Evolutionary conservation across 2,113 vertebrate genomes (phyloP).

Genomic region (Pygoscelis adeliae): DNA sequence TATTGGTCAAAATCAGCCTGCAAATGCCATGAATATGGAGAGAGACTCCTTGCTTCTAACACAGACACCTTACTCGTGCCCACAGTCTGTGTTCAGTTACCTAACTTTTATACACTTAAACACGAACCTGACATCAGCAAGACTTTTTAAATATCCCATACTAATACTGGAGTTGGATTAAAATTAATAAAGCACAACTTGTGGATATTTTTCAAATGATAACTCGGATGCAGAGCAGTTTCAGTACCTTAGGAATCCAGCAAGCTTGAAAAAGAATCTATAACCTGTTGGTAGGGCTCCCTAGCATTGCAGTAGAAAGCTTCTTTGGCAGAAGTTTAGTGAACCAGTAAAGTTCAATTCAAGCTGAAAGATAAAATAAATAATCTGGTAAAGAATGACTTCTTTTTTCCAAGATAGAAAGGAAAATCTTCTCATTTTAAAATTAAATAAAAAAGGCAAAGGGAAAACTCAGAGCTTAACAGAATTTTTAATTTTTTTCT

Average conservation of each 20-base stretch:
- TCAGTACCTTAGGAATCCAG: neutral
- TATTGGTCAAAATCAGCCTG: neutral
- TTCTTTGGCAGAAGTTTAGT: neutral
- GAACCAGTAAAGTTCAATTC: neutral
- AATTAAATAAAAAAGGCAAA: neutral
- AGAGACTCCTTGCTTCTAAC: neutral
- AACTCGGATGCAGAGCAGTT: neutral
- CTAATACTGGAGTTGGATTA: neutral
- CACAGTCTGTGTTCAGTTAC: neutral
- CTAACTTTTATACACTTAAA: neutral
- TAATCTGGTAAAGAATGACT: neutral
- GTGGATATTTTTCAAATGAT: neutral
- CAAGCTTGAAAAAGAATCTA: neutral
- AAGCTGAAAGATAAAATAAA: neutral
- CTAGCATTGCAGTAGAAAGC: neutral
- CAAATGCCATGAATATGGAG: neutral
- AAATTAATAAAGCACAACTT: neutral
- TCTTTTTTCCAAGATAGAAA: neutral
- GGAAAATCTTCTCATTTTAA: neutral
- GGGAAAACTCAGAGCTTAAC: neutral
- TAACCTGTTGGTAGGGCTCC: neutral
- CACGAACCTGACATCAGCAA: neutral
- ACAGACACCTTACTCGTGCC: too few relatives aligned
- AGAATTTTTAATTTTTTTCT: neutral
- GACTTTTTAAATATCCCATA: neutral